Conservation (phyloP, 2,888 invertebrate species). For the Netelia virgata region DNA sequence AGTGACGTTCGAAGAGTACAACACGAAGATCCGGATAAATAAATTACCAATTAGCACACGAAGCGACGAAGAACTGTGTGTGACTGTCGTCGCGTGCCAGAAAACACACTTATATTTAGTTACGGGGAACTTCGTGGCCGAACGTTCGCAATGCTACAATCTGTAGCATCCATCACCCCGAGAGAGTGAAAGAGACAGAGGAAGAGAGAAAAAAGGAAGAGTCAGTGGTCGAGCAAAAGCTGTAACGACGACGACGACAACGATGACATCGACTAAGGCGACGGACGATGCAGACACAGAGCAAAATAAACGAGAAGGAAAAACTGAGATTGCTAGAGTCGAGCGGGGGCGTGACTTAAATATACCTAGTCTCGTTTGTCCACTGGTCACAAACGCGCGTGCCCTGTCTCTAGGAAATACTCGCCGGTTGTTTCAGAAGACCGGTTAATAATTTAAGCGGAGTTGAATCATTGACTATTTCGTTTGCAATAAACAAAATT, state of each 20-base stretch:
- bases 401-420: constrained; percentile 14
- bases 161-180: constrained; percentile 34
- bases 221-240: constrained; percentile 24
- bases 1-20: neutral
- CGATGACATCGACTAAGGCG: constrained; percentile 4
- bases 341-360: constrained; percentile 36
- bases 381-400: constrained; percentile 17
- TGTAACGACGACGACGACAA: constrained; percentile 18
- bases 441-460: neutral
- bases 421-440: neutral
- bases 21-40: constrained; percentile 11
- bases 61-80: constrained; percentile 12
- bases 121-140: constrained; percentile 35
- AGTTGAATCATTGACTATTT: neutral
- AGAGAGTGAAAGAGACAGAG: constrained; percentile 4
- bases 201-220: constrained; percentile 11
- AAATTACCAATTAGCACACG: constrained; percentile 21
- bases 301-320: constrained; percentile 26
- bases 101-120: constrained; percentile 65
- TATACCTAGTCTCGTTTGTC: constrained; percentile 43
- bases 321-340: constrained; percentile 37
- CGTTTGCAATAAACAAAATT: no score
- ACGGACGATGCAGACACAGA: neutral
- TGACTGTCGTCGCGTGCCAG: constrained; percentile 64
- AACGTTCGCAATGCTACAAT: constrained; percentile 34